Evolutionary conservation across 2,797 vertebrate genomes (phyloP), one percentile per base, ranked within the genome.

Genomic region (Garrulus glandarius): DNA sequence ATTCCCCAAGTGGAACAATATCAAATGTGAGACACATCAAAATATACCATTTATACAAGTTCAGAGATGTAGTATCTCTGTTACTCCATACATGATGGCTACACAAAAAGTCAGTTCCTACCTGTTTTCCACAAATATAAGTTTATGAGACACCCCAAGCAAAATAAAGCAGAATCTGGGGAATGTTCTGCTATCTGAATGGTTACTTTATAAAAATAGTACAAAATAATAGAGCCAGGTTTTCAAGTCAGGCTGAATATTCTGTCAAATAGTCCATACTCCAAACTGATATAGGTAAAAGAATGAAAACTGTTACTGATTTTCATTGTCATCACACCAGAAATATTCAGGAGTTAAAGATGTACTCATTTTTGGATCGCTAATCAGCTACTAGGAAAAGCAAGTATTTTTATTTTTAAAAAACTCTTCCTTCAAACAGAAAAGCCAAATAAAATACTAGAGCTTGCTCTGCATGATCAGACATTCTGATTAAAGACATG

Each of bases 1-100:
- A 98, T 98, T 98, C 95, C 97, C 19, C 93, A 98, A 98, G 94
- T 94, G 98, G 97, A 98, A 97, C 56, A 98, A 91, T 95, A 96
- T 93, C 44, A 95, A 97, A 98, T 97, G 97, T 97, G 97, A 98
- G 95, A 97, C 97, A 97, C 97, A 97, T 97, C 92, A 89, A 87
- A 81, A 82, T 92, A 97, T 64, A 96, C 37, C 63, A 56, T 91
- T 96, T 92, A 93, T 82, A 97, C 94, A 97, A 69, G 92, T 82
- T 86, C 92, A 95, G 76, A 96, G 94, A 89, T 94, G 79, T 88
- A 49, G 4, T 46, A 30, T 49, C 92, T 95, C 95, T 87, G 89
- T 92, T 84, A 94, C 22, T 95, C 46, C 91, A 90, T 88, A 85
- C 12, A 50, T 26, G 49, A 87, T 59, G 65, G 81, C 87, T 84